Percentiles rank a stretch among this genome's conserved stretches.
These are phyloP conservation scores for Himalopsyche tibetana DNA, from an alignment of 2,888 invertebrate species.

Conservation along the genomic window DNA sequence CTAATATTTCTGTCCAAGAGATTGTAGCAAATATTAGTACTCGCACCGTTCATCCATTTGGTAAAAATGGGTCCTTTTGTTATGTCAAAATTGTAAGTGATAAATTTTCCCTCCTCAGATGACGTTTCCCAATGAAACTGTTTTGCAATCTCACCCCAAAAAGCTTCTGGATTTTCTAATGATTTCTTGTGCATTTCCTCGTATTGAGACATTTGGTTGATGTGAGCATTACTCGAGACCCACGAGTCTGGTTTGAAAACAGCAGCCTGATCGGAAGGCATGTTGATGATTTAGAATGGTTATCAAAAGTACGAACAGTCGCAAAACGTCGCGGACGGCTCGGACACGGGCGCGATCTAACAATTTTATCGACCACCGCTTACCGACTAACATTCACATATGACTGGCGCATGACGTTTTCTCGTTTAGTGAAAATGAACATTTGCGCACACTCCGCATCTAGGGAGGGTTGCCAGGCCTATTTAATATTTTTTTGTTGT, in stretches of 20 bases:
- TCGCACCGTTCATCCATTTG: conserved; percentile 96
- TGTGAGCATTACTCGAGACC: conserved; percentile 79
- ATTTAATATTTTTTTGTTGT: too few species aligned
- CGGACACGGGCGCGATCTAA: neutral
- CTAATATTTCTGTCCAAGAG: conserved; percentile 93
- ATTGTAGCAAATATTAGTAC: conserved; percentile 97
- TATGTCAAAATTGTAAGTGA: conserved; percentile 94
- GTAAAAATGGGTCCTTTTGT: conserved; percentile 92
- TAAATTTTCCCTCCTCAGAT: conserved; percentile 84
- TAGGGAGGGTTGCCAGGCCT: too few species aligned
- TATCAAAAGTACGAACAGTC: neutral
- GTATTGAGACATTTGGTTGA: conserved; percentile 86
- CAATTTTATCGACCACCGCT: neutral
- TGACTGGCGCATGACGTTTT: too few species aligned
- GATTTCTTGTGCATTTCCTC: conserved; percentile 90
- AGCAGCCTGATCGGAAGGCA: conserved; percentile 77
- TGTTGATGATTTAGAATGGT: conserved; percentile 66
- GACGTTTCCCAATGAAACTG: conserved; percentile 95
- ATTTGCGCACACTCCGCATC: too few species aligned
- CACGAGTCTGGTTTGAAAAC: conserved; percentile 79
- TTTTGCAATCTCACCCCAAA: conserved; percentile 95
- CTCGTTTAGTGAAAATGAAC: too few species aligned
- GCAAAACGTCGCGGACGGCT: neutral
- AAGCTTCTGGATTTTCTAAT: conserved; percentile 90
- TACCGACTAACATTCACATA: neutral